Evolutionary conservation across 2,797 vertebrate genomes (phyloP).

Genomic region (Oryzias sinensis): DNA sequence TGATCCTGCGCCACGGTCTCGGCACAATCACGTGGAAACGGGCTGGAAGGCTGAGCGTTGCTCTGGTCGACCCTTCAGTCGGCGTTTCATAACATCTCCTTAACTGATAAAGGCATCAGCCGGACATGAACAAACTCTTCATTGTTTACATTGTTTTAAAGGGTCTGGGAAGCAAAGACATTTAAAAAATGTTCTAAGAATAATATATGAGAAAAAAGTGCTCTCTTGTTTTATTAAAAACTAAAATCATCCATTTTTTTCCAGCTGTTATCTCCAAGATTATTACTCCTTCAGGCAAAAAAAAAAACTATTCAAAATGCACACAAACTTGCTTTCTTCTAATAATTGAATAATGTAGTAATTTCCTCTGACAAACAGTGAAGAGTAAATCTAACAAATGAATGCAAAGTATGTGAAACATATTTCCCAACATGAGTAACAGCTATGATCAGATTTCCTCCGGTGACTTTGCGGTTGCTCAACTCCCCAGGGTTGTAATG

Average conservation of each 20-base stretch:
- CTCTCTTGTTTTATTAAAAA: slow-evolving; percentile 56
- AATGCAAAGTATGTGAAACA: neutral
- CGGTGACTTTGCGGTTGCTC: neutral
- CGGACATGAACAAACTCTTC: slow-evolving; percentile 73
- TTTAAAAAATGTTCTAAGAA: slow-evolving; percentile 27
- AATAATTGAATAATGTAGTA: slow-evolving; percentile 39
- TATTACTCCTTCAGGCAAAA: slow-evolving; percentile 37
- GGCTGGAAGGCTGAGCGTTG: slow-evolving; percentile 38
- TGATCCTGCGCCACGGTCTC: slow-evolving; percentile 19
- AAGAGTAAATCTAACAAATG: slow-evolving; percentile 3
- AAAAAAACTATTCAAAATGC: slow-evolving; percentile 1
- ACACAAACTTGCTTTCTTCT: slow-evolving; percentile 3
- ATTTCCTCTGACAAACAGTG: slow-evolving; percentile 15
- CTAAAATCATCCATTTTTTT: slow-evolving; percentile 32
- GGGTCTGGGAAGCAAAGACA: slow-evolving; percentile 28
- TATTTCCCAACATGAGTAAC: slow-evolving; percentile 3
- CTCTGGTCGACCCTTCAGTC: slow-evolving; percentile 37
- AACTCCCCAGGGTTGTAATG: slow-evolving; percentile 9
- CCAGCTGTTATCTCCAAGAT: slow-evolving; percentile 37
- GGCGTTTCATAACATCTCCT: slow-evolving; percentile 60
- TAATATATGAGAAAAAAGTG: slow-evolving; percentile 9
- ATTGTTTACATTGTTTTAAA: slow-evolving; percentile 68
- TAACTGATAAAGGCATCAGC: slow-evolving; percentile 49
- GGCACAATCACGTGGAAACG: slow-evolving; percentile 38
- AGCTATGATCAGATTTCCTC: slow-evolving; percentile 13